Conservation (phyloP, 2,888 invertebrate species). For the Horisme vitalbata region DNA sequence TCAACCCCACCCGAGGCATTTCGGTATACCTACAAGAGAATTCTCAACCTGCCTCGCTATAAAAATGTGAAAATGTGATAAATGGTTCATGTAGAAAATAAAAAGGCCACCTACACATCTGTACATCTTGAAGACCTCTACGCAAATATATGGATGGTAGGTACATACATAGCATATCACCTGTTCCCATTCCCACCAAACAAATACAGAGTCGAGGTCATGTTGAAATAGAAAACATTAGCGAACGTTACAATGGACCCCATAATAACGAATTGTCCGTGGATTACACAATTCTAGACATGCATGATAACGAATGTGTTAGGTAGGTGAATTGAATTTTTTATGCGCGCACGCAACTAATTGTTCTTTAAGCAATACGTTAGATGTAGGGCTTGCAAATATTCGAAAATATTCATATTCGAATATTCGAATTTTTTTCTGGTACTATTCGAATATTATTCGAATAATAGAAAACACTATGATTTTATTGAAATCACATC, state of each 20-base stretch:
- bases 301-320: conserved; percentile 12
- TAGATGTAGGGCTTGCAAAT: too few species aligned
- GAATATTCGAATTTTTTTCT: too few species aligned
- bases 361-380: too few species aligned
- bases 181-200: conserved; percentile 56
- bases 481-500: too few species aligned
- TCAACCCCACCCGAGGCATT: too few species aligned
- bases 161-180: conserved; percentile 27
- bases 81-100: background rate
- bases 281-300: conserved; percentile 39
- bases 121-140: conserved; percentile 19
- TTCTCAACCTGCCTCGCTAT: too few species aligned
- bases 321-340: too few species aligned
- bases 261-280: conserved; percentile 41
- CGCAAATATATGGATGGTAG: conserved; percentile 6
- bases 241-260: conserved; percentile 48
- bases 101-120: conserved; percentile 11
- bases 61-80: too few species aligned
- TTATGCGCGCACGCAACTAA: conserved; percentile 3
- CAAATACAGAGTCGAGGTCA: conserved; percentile 39
- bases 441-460: too few species aligned
- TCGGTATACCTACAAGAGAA: too few species aligned
- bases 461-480: too few species aligned
- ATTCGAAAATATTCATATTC: too few species aligned
- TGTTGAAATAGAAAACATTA: conserved; percentile 54